Evolutionary conservation across 64 coral and sea anemone species (phyloP).

Genomic region (Catalaphyllia jardinei): DNA sequence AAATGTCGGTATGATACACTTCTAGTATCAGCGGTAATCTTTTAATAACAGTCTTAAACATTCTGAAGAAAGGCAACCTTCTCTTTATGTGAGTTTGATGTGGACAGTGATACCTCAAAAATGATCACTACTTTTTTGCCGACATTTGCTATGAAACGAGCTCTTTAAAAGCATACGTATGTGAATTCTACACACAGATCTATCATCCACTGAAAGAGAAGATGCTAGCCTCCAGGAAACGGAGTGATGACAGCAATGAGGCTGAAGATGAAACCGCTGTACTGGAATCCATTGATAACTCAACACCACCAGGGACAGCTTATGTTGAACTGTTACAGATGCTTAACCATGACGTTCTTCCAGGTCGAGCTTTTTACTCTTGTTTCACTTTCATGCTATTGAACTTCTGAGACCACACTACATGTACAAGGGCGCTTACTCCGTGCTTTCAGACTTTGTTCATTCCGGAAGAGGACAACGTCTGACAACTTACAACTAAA

Average conservation of each 20-base stretch:
- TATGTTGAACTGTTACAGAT: conserved; percentile 34
- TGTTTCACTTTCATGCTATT: neutral
- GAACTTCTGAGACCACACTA: too few relatives aligned
- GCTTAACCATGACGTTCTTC: conserved; percentile 2
- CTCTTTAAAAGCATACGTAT: neutral
- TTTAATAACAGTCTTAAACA: too few relatives aligned
- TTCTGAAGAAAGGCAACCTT: too few relatives aligned
- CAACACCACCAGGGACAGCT: conserved; percentile 31
- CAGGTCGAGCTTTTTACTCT: conserved; percentile 16
- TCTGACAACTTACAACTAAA: too few relatives aligned
- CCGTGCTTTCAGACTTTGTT: neutral
- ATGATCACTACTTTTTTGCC: neutral
- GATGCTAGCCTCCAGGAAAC: conserved; percentile 17
- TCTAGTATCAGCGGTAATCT: too few relatives aligned
- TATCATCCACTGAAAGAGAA: conserved; percentile 34
- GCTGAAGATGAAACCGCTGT: conserved; percentile 4
- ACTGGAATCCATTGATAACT: conserved; percentile 38
- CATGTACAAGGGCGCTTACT: neutral
- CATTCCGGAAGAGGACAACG: too few relatives aligned
- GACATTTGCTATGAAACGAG: neutral
- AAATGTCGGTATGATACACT: too few relatives aligned
- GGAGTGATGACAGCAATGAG: neutral
- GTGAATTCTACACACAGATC: conserved; percentile 9
- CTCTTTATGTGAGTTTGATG: too few relatives aligned
- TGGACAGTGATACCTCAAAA: too few relatives aligned